phyloP scores from a whole-genome alignment of 1,140 invertebrate species.

The Thereuonema tuberculata region DNA sequence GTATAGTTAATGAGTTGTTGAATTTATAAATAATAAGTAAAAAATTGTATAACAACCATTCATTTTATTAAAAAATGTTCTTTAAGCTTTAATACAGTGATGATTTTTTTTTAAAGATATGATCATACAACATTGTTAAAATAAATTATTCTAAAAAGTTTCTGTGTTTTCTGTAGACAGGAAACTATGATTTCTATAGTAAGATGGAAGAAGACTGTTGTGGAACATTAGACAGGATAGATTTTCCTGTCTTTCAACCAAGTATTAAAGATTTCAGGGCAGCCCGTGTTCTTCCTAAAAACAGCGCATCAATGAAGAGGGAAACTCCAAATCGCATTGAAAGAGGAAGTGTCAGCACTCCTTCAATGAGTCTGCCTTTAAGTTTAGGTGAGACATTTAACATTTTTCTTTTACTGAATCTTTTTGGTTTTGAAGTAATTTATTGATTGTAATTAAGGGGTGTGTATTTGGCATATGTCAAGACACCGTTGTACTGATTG shows the following conservation, averaged over 20 bases:
- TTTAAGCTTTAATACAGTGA: too few relatives aligned
- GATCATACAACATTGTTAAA: too few relatives aligned
- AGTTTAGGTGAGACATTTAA: conserved; percentile 25
- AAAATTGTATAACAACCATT: too few relatives aligned
- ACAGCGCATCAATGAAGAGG: not conserved
- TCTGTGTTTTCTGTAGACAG: too few relatives aligned
- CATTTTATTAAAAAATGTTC: too few relatives aligned
- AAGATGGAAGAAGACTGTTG: conserved; percentile 56
- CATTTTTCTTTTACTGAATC: not conserved
- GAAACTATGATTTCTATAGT: conserved; percentile 77
- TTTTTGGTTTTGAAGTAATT: too few relatives aligned
- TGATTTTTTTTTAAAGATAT: too few relatives aligned
- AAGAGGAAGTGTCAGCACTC: not conserved
- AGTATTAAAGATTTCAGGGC: conserved; percentile 48
- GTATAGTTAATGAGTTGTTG: conserved; percentile 20
- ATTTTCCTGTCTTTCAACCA: conserved; percentile 73
- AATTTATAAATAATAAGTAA: conserved; percentile 1
- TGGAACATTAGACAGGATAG: conserved; percentile 46
- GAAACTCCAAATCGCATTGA: conserved; percentile 3
- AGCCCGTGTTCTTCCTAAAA: conserved; percentile 10
- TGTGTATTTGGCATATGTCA: too few relatives aligned
- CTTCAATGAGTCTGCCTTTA: conserved; percentile 26
- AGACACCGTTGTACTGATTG: too few relatives aligned
- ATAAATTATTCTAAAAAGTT: too few relatives aligned
- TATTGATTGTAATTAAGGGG: too few relatives aligned